phyloP scores from a whole-genome alignment of 2,888 invertebrate species.

The Chloromyia formosa region DNA sequence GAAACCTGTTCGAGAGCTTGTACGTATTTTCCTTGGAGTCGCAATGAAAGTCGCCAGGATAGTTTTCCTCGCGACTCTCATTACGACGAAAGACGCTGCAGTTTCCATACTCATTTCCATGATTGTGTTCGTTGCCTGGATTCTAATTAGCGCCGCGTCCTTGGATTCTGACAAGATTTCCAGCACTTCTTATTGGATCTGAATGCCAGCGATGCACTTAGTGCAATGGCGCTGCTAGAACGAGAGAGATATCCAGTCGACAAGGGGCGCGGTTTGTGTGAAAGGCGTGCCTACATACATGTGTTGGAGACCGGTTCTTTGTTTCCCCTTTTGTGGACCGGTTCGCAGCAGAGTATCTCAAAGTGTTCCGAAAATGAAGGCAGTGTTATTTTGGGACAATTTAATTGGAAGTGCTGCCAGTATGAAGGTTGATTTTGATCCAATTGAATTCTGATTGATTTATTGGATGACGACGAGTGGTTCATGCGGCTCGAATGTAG shows the following conservation, averaged over 20 bases:
- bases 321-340: slow-evolving; percentile 29
- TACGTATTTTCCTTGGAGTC: neutral
- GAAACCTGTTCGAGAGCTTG: neutral
- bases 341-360: slow-evolving; percentile 6
- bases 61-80: neutral
- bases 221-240: slow-evolving; percentile 31
- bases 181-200: slow-evolving; percentile 30
- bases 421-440: neutral
- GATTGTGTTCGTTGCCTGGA: neutral
- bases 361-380: neutral
- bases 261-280: slow-evolving; percentile 12
- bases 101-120: neutral
- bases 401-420: neutral
- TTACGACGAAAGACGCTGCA: neutral
- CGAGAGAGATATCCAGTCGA: neutral
- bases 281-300: neutral
- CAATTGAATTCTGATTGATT: too few species aligned
- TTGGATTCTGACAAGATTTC: neutral
- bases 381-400: slow-evolving; percentile 8
- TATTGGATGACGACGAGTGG: too few species aligned
- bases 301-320: slow-evolving; percentile 7
- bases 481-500: too few species aligned
- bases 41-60: neutral
- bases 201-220: neutral
- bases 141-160: neutral